Evolutionary conservation across 23 tunicate genomes (phyloP).

Genomic region (Trididemnum nubilum): DNA sequence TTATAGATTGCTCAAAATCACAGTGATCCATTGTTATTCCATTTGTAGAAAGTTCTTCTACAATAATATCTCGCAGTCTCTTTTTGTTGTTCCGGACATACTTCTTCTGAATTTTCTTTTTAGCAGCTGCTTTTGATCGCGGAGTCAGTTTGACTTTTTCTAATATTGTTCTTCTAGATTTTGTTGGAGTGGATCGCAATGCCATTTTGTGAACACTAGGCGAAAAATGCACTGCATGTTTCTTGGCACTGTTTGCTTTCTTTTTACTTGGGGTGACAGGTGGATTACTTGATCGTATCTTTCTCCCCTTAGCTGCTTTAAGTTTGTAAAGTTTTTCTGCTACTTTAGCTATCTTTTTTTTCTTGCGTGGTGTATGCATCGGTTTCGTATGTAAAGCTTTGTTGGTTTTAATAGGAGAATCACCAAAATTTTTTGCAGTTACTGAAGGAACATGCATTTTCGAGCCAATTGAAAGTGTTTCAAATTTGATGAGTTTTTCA

Average conservation of each 20-base stretch:
- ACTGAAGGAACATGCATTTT: slow-evolving; percentile 51
- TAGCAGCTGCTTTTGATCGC: slow-evolving; percentile 7
- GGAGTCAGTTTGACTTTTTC: not conserved
- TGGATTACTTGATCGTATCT: slow-evolving; percentile 12
- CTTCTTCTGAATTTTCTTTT: slow-evolving; percentile 17
- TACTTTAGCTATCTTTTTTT: slow-evolving; percentile 55
- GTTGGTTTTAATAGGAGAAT: slow-evolving; percentile 40
- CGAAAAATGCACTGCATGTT: not conserved
- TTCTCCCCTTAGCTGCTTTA: not conserved
- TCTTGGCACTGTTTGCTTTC: not conserved
- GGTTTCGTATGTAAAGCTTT: slow-evolving; percentile 5
- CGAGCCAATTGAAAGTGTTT: slow-evolving; percentile 63
- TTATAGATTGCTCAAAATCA: slow-evolving; percentile 46
- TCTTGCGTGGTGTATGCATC: slow-evolving; percentile 27
- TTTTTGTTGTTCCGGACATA: slow-evolving; percentile 65
- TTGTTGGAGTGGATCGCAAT: slow-evolving; percentile 40
- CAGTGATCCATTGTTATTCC: slow-evolving; percentile 17
- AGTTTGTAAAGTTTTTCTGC: slow-evolving; percentile 69
- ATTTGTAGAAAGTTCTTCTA: slow-evolving; percentile 15
- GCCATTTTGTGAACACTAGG: slow-evolving; percentile 51
- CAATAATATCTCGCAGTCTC: slow-evolving; percentile 39
- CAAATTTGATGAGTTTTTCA: slow-evolving; percentile 63
- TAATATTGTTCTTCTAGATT: not conserved
- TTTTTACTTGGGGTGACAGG: slow-evolving; percentile 46
- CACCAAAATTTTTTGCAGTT: slow-evolving; percentile 30